These are phyloP conservation scores for Mesorhabditis belari DNA, from an alignment of 2,888 invertebrate species.

Conservation along the genomic window DNA sequence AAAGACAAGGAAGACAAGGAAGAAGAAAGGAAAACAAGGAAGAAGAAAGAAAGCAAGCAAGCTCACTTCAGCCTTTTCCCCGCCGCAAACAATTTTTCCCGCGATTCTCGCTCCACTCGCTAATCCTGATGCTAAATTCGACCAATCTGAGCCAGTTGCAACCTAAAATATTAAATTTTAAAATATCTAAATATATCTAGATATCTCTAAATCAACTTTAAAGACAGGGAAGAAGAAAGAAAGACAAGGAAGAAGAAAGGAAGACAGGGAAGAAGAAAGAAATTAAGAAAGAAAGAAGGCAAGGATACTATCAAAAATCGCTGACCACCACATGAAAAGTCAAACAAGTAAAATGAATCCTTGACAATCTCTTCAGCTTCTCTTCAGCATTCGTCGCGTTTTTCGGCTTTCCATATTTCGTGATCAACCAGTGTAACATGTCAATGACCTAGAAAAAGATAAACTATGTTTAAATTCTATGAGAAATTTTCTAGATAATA, in stretches of 20 bases:
- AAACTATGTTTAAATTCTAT: neutral
- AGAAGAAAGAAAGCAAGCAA: no score
- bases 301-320: neutral
- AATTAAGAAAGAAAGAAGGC: no score
- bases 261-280: no score
- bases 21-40: no score
- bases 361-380: slow-evolving; percentile 52
- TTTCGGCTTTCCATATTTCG: slow-evolving; percentile 50
- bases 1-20: no score
- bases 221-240: no score
- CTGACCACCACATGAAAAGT: slow-evolving; percentile 56
- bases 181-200: no score
- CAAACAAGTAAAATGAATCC: slow-evolving; percentile 57
- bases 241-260: no score
- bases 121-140: slow-evolving; percentile 54
- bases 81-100: slow-evolving; percentile 55
- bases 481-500: neutral
- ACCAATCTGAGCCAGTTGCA: slow-evolving; percentile 53
- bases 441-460: slow-evolving; percentile 53
- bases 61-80: slow-evolving; percentile 7
- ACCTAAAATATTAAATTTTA: slow-evolving; percentile 21
- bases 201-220: no score
- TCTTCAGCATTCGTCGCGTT: slow-evolving; percentile 36
- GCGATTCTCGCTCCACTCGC: slow-evolving; percentile 57
- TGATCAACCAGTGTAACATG: slow-evolving; percentile 57